Conservation (phyloP, 2,797 vertebrate species). For the Sciurus carolinensis region DNA sequence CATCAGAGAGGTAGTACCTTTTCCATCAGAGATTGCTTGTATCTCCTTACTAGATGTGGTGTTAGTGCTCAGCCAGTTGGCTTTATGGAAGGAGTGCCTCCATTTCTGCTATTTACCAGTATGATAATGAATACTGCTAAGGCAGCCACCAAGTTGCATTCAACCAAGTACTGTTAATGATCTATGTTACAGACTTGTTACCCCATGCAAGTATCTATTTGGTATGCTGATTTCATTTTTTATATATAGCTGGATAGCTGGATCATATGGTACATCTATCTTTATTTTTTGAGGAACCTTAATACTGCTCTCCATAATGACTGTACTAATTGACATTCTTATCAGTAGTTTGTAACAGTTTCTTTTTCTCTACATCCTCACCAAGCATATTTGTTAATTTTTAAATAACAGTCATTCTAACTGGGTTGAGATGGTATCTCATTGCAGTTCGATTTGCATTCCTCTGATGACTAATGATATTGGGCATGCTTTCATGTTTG, state of each 20-base stretch:
- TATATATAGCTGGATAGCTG: background rate
- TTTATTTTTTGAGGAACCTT: background rate
- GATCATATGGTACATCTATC: background rate
- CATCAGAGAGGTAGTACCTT: background rate
- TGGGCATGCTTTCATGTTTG: background rate
- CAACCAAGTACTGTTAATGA: background rate
- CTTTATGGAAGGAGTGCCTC: background rate
- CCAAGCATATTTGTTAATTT: background rate
- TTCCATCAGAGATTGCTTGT: background rate
- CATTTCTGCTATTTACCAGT: constrained; percentile 23
- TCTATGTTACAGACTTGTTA: background rate
- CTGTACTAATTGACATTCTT: background rate
- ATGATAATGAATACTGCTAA: constrained; percentile 25
- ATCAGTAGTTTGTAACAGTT: background rate
- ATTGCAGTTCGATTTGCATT: background rate
- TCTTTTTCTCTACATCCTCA: background rate
- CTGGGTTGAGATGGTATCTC: background rate
- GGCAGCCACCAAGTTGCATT: background rate
- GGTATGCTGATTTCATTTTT: no score
- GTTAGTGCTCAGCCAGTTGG: background rate
- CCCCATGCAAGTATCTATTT: background rate
- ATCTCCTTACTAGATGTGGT: background rate
- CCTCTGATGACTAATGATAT: background rate
- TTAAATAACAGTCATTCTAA: background rate
- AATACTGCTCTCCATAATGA: background rate